Evolutionary conservation across 2,113 vertebrate genomes (phyloP).

Genomic region (Dissostichus mawsoni): DNA sequence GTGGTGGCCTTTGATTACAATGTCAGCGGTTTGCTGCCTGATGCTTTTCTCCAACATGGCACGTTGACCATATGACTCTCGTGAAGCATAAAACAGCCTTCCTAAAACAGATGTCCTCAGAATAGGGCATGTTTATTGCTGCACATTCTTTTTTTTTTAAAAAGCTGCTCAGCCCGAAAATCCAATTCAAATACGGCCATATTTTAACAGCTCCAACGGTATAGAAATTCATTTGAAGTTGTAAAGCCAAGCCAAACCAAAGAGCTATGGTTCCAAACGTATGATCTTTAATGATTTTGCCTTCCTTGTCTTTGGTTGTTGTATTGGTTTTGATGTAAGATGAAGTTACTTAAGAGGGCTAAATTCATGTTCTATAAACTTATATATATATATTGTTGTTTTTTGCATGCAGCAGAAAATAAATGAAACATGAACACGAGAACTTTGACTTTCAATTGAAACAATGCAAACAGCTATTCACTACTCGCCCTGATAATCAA

Average conservation of each 20-base stretch:
- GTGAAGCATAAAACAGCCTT: conserved; percentile 20
- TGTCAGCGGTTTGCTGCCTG: conserved; percentile 30
- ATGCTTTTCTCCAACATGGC: conserved; percentile 7
- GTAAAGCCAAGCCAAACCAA: conserved; percentile 2
- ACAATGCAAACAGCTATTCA: neutral
- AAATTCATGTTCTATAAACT: neutral
- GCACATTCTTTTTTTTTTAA: neutral
- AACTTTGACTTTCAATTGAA: neutral
- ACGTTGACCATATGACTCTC: conserved; percentile 8
- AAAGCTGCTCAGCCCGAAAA: neutral
- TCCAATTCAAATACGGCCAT: conserved; percentile 7
- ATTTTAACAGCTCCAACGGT: conserved; percentile 13
- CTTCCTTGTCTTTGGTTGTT: neutral
- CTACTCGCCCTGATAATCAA: too few relatives aligned
- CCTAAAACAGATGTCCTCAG: conserved; percentile 17
- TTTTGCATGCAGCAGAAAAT: neutral
- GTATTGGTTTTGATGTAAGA: neutral
- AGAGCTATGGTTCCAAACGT: neutral
- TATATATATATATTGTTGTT: neutral
- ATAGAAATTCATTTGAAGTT: neutral
- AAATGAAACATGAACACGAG: neutral
- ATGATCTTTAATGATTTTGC: neutral
- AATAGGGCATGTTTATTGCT: conserved; percentile 12
- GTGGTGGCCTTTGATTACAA: conserved; percentile 39
- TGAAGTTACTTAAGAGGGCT: neutral